Conservation (phyloP, 2,888 invertebrate species). For the Melitaea athalia region DNA sequence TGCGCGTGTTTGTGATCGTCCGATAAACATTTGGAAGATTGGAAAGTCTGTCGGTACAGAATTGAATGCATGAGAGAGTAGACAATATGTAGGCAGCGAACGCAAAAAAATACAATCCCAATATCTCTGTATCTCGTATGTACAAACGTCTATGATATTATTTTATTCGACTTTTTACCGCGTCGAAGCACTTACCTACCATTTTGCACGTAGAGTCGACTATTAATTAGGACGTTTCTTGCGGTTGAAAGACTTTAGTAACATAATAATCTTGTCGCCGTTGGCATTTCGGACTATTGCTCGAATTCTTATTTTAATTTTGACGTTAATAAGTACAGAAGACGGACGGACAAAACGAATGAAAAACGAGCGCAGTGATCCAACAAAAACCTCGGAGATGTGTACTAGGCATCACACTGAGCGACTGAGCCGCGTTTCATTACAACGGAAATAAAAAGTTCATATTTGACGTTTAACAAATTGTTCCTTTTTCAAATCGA, state of each 20-base stretch:
- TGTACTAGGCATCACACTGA: constrained; percentile 76
- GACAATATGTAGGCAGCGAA: constrained; percentile 62
- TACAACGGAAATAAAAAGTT: constrained; percentile 79
- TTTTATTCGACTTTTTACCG: constrained; percentile 41
- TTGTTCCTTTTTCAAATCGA: constrained; percentile 83
- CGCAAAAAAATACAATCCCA: constrained; percentile 51
- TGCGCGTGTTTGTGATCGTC: constrained; percentile 75
- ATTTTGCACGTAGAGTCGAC: constrained; percentile 55
- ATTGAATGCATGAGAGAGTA: constrained; percentile 66
- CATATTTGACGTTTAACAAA: constrained; percentile 83
- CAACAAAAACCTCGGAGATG: constrained; percentile 72
- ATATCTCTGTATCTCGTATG: constrained; percentile 56
- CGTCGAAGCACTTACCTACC: constrained; percentile 19
- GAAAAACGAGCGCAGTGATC: constrained; percentile 70
- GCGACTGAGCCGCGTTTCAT: constrained; percentile 73
- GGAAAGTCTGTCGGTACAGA: constrained; percentile 75
- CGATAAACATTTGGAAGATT: constrained; percentile 73
- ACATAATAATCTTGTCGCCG: constrained; percentile 72
- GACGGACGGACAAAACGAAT: constrained; percentile 71
- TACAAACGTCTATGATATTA: constrained; percentile 34
- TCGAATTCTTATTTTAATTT: constrained; percentile 71
- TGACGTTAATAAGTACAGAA: constrained; percentile 70
- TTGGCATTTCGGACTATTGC: constrained; percentile 63
- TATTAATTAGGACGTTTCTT: constrained; percentile 66
- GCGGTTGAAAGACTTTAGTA: constrained; percentile 59